These are phyloP conservation scores for Darwinula stevensoni DNA, from an alignment of 2,888 invertebrate genomes.

Conservation along the genomic window DNA sequence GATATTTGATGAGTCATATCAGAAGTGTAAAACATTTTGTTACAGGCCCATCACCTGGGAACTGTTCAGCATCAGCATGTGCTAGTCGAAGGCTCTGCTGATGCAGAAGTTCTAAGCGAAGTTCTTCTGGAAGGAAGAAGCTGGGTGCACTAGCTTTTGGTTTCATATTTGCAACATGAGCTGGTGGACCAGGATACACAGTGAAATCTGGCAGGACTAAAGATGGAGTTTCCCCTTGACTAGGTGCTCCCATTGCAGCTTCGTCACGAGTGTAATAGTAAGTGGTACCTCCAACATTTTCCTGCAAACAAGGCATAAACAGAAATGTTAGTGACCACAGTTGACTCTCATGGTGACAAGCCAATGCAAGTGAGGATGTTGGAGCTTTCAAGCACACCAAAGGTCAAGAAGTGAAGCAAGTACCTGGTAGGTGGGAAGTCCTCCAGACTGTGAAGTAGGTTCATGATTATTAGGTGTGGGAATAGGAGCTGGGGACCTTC, in stretches of 20 bases:
- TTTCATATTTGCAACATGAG: constrained; percentile 18
- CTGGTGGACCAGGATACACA: constrained; percentile 16
- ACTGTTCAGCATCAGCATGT: constrained; percentile 35
- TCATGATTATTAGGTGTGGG: too few relatives aligned
- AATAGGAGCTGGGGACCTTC: too few relatives aligned
- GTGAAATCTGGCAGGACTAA: constrained; percentile 15
- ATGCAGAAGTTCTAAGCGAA: constrained; percentile 43
- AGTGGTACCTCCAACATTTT: constrained; percentile 10
- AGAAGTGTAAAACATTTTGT: constrained; percentile 8
- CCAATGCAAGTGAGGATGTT: too few relatives aligned
- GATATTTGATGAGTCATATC: too few relatives aligned
- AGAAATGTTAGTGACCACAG: too few relatives aligned
- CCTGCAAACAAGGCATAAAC: constrained; percentile 9
- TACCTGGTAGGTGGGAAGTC: too few relatives aligned
- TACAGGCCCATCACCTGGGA: constrained; percentile 18
- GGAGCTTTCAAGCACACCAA: too few relatives aligned
- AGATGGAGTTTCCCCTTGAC: background rate
- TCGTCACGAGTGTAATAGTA: constrained; percentile 10
- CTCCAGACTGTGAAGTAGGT: too few relatives aligned
- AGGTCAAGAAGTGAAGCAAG: too few relatives aligned
- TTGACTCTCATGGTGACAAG: too few relatives aligned
- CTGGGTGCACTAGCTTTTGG: constrained; percentile 17
- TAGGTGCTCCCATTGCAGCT: too few relatives aligned
- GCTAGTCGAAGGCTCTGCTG: constrained; percentile 38
- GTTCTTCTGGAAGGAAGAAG: constrained; percentile 58